Evolutionary conservation across 2,888 invertebrate species (phyloP).

Genomic region (Parasteatoda lunata): DNA sequence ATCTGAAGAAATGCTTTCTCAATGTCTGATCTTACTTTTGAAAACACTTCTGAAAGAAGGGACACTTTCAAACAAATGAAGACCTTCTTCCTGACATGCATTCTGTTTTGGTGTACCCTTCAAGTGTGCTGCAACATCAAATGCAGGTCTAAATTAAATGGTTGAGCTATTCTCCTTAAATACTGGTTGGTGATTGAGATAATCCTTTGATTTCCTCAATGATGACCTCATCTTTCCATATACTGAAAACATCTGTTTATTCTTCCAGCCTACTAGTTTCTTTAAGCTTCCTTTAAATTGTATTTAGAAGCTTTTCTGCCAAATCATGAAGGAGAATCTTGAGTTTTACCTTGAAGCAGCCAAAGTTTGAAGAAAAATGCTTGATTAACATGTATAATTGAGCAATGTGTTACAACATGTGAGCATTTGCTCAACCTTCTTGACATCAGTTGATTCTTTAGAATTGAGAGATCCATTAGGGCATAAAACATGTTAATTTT

Average conservation of each 20-base stretch:
- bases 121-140: neutral
- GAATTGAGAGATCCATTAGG: no score
- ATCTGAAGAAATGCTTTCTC: conserved; percentile 27
- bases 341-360: no score
- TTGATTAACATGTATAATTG: no score
- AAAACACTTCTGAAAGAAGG: conserved; percentile 19
- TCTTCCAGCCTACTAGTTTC: neutral
- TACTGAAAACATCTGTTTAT: neutral
- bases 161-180: neutral
- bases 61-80: neutral
- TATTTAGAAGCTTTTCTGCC: conserved; percentile 67
- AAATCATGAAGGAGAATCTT: neutral
- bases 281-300: neutral
- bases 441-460: no score
- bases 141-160: conserved; percentile 11
- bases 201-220: conserved; percentile 79
- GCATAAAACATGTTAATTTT: no score
- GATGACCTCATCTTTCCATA: neutral
- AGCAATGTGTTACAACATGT: no score
- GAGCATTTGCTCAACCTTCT: no score
- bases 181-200: neutral
- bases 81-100: neutral
- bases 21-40: conserved; percentile 24
- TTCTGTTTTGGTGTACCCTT: conserved; percentile 8
- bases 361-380: no score